Evolutionary conservation across 2,797 vertebrate species (phyloP).

Genomic region (Schizopygopsis pylzovi): DNA sequence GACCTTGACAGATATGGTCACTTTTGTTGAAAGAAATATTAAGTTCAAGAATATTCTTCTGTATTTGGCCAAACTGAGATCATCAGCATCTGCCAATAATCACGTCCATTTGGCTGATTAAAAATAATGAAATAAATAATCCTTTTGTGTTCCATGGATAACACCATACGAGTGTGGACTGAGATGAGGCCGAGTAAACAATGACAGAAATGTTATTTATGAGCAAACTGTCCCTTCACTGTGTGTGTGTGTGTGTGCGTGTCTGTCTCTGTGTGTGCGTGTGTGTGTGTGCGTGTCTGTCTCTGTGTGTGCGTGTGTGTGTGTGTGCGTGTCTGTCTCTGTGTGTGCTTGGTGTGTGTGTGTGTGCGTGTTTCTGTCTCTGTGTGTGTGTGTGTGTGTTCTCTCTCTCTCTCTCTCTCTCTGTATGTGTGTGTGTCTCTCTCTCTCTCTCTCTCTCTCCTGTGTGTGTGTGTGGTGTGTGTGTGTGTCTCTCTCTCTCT

Average conservation of each 20-base stretch:
- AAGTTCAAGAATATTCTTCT: background rate
- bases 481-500: too few relatives aligned
- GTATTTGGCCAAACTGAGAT: background rate
- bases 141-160: background rate
- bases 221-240: background rate
- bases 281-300: too few relatives aligned
- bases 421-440: too few relatives aligned
- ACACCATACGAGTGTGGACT: background rate
- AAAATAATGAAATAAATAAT: background rate
- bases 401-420: too few relatives aligned
- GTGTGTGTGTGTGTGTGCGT: conserved; percentile 37
- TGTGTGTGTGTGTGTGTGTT: conserved; percentile 13
- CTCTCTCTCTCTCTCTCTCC: too few relatives aligned
- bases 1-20: background rate
- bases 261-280: conserved; percentile 53
- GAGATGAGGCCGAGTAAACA: background rate
- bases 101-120: background rate
- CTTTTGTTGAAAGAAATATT: background rate
- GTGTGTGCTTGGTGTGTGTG: too few relatives aligned
- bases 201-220: background rate
- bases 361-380: background rate
- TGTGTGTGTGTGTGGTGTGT: too few relatives aligned
- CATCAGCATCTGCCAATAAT: background rate
- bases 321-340: background rate
- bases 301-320: background rate